Evolutionary conservation across 2,888 invertebrate species (phyloP), one percentile per base, ranked within the genome.

Genomic region (Aphelenchoides bicaudatus): DNA sequence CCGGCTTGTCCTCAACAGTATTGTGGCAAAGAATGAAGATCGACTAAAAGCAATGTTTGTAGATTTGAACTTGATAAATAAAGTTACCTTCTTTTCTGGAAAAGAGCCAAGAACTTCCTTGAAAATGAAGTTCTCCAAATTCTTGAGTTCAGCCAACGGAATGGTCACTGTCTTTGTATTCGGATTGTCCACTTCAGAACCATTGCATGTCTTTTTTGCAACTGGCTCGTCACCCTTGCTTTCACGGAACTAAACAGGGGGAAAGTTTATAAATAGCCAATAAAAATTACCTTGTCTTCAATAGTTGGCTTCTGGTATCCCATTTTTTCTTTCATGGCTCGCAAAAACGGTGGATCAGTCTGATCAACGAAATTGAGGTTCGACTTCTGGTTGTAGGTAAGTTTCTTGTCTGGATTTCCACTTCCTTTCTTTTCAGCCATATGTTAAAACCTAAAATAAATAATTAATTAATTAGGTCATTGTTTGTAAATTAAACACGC

Each of bases 281-380:
- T 27, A 2, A 27, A 2, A 21, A 43, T 37, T 19, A 73, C 71
- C 59, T 75, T 75, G 39, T 75, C 75, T 30, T 74, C 72, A n/a
- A 75, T 46, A 16, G 63, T 74, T n/a, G 68, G 65, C 39, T 72
- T 74, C 48, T 65, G 65, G 51, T 71, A 75, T 51, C 75, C 75
- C 58, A 75, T 46, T 48, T 73, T 70, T 23, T 63, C 59, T 51
- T 75, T 75, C 63, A 75, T 66, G 25, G 70, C 62, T 46, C 65
- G 63, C 51, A 75, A 66, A 49, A 75, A 75, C 2, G 67, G 66
- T 2, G 75, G 75, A 28, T 75, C 75, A 30, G 66, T 70, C 39
- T 71, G 67, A 31, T 73, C 68, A 23, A 73, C 66, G 53, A 65
- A 74, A 27, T 60, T 43, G 10, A 74, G 62, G 30, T 39, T 39